Evolutionary conservation across 2,888 invertebrate genomes (phyloP).

Genomic region (Sphecodes monilicornis): DNA sequence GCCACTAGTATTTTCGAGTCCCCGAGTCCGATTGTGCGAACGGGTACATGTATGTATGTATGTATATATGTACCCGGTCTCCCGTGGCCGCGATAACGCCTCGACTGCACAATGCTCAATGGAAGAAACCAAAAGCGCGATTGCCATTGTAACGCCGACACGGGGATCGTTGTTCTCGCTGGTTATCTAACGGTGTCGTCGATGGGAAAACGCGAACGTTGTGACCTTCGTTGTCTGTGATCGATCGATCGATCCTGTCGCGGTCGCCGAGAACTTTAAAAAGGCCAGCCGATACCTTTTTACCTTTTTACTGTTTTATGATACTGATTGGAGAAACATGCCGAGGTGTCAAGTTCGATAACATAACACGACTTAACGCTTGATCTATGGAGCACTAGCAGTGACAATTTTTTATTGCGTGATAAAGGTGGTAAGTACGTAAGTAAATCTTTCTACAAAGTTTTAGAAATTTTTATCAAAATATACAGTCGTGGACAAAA

Average conservation of each 20-base stretch:
- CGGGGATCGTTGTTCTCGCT: constrained; percentile 52
- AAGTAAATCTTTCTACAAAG: no score
- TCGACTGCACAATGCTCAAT: constrained; percentile 52
- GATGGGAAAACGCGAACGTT: constrained; percentile 14
- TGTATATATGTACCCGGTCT: not conserved
- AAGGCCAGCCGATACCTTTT: not conserved
- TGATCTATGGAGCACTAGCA: no score
- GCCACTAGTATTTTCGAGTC: constrained; percentile 67
- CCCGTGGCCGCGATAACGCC: constrained; percentile 38
- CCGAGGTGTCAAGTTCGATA: no score
- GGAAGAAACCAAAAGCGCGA: constrained; percentile 71
- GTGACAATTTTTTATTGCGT: no score
- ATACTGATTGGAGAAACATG: no score
- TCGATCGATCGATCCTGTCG: constrained; percentile 23
- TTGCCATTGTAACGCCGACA: constrained; percentile 58
- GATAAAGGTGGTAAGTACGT: no score
- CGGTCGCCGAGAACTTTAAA: not conserved
- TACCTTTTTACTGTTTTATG: not conserved
- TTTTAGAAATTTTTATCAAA: no score
- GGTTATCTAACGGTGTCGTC: constrained; percentile 48
- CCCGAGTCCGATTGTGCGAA: constrained; percentile 52
- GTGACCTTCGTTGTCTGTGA: constrained; percentile 13
- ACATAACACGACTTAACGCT: no score
- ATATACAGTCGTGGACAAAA: no score
- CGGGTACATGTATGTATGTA: not conserved